Evolutionary conservation across 2,888 invertebrate genomes (phyloP).

Genomic region (Tribolium freemani): DNA sequence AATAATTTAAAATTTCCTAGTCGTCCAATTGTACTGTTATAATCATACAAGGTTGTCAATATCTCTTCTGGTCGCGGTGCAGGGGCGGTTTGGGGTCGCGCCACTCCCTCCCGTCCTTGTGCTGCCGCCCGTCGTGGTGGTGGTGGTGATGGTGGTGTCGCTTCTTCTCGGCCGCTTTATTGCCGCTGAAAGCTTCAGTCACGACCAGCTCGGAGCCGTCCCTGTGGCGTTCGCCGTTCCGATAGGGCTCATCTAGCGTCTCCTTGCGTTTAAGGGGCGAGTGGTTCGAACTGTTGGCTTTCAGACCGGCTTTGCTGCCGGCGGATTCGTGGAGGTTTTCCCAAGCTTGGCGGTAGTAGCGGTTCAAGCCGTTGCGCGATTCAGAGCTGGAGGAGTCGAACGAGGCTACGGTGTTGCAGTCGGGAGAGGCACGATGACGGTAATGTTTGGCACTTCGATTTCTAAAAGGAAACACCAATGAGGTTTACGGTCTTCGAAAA

Average conservation of each 20-base stretch:
- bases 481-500: neutral
- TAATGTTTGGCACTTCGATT: slow-evolving; percentile 89
- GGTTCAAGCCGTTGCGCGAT: slow-evolving; percentile 83
- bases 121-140: slow-evolving; percentile 73
- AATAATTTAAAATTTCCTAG: slow-evolving; percentile 51
- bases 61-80: slow-evolving; percentile 72
- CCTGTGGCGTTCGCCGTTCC: slow-evolving; percentile 65
- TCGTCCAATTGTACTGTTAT: slow-evolving; percentile 64
- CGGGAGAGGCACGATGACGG: slow-evolving; percentile 89
- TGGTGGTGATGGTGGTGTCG: slow-evolving; percentile 85
- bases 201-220: slow-evolving; percentile 86
- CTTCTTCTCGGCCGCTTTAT: slow-evolving; percentile 71
- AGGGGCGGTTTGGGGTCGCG: slow-evolving; percentile 69
- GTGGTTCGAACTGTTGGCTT: slow-evolving; percentile 67
- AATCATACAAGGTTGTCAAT: slow-evolving; percentile 66
- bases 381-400: slow-evolving; percentile 91
- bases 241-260: slow-evolving; percentile 78
- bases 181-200: slow-evolving; percentile 70
- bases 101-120: slow-evolving; percentile 73
- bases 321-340: slow-evolving; percentile 90
- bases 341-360: slow-evolving; percentile 94
- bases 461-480: slow-evolving; percentile 68
- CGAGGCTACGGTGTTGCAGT: slow-evolving; percentile 92
- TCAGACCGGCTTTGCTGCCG: slow-evolving; percentile 70
- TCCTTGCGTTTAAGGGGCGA: slow-evolving; percentile 78